phyloP scores from a whole-genome alignment of 1,140 invertebrate species.

The Drosophila oshimai region DNA sequence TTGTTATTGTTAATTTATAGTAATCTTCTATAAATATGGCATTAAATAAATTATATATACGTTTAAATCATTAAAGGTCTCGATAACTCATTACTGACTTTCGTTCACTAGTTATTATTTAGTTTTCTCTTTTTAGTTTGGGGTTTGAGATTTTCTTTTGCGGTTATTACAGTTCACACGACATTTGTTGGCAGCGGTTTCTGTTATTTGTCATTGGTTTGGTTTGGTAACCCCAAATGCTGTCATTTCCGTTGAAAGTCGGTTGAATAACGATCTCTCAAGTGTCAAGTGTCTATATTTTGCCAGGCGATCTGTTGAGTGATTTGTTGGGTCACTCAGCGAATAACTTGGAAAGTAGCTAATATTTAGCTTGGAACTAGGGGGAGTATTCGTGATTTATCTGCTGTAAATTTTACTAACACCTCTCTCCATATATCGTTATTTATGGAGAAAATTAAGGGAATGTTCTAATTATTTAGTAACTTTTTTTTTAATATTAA shows the following conservation, averaged over 20 bases:
- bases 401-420: background rate
- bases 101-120: conserved; percentile 20
- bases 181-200: conserved; percentile 55
- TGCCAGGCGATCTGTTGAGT: conserved; percentile 6
- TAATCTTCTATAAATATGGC: conserved; percentile 49
- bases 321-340: conserved; percentile 14
- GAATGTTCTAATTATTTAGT: background rate
- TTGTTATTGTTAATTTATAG: conserved; percentile 53
- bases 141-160: background rate
- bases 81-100: conserved; percentile 34
- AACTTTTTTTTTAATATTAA: background rate
- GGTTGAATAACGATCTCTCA: conserved; percentile 39
- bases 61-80: conserved; percentile 4
- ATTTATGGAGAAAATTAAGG: too few species aligned
- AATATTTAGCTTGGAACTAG: background rate
- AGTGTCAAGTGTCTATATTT: conserved; percentile 31
- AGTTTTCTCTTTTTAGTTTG: conserved; percentile 15
- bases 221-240: conserved; percentile 60
- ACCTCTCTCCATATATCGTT: background rate
- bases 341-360: conserved; percentile 1
- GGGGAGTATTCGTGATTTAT: background rate
- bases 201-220: conserved; percentile 45
- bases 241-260: conserved; percentile 71
- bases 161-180: conserved; percentile 47
- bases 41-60: conserved; percentile 24